Evolutionary conservation across 2,113 vertebrate genomes (phyloP).

Genomic region (Micromys minutus): DNA sequence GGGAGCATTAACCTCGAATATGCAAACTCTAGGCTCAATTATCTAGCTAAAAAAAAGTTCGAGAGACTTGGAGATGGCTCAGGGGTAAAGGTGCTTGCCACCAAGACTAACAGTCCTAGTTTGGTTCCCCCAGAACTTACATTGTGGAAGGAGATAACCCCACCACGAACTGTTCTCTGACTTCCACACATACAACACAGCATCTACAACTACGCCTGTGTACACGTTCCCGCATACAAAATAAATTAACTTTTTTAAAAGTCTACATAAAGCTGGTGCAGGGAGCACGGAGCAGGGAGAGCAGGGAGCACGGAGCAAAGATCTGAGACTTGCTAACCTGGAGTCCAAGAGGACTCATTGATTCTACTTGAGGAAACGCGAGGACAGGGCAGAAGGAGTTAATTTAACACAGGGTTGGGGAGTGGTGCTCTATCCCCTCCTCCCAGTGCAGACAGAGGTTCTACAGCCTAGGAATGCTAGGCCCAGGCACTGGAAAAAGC

Average conservation of each 20-base stretch:
- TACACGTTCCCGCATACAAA: background rate
- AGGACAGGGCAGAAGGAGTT: slow-evolving; percentile 57
- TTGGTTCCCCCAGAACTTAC: background rate
- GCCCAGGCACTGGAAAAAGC: slow-evolving; percentile 72
- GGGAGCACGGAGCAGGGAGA: background rate
- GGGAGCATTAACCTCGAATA: background rate
- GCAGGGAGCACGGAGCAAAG: background rate
- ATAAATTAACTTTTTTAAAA: background rate
- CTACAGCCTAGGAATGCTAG: slow-evolving; percentile 50
- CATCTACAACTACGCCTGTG: background rate
- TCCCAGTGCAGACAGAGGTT: background rate
- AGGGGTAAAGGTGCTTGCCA: background rate
- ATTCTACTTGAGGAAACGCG: background rate
- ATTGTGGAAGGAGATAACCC: background rate
- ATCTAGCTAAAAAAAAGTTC: background rate
- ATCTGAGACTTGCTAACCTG: background rate
- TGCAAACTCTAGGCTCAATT: background rate
- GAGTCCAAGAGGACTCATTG: background rate
- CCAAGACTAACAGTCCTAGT: too few relatives aligned
- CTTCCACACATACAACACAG: background rate
- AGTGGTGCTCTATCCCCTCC: too few relatives aligned
- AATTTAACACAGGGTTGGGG: background rate
- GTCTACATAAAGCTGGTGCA: background rate
- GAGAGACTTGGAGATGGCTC: too few relatives aligned
- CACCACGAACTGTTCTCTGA: background rate